These are phyloP conservation scores for Troilus luridus DNA, from an alignment of 2,888 invertebrate species.

Conservation along the genomic window DNA sequence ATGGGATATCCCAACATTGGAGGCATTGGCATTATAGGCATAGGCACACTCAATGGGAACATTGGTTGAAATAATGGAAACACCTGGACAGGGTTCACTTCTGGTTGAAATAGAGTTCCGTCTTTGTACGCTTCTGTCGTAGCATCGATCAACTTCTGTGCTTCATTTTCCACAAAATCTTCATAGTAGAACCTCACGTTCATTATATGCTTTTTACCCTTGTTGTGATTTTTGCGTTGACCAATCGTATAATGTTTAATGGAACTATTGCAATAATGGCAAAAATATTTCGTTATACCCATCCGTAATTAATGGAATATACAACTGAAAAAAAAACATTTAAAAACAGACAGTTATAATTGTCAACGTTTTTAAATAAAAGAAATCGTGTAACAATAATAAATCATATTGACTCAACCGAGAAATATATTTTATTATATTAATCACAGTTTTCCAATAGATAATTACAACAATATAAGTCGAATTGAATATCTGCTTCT, in stretches of 20 bases:
- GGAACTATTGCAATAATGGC: not conserved
- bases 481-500: not conserved
- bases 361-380: not conserved
- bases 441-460: not conserved
- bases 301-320: not conserved
- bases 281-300: not conserved
- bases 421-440: not conserved
- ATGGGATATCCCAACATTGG: not conserved
- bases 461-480: not conserved
- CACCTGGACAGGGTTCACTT: not conserved
- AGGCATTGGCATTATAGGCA: not conserved
- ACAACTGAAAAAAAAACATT: not conserved
- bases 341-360: not conserved
- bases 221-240: not conserved
- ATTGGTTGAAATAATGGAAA: not conserved
- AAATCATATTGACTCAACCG: slow-evolving; percentile 1
- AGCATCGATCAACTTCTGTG: slow-evolving; percentile 15
- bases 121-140: not conserved
- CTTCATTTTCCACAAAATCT: not conserved
- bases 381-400: not conserved
- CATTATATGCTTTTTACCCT: not conserved
- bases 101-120: not conserved
- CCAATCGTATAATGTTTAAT: not conserved
- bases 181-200: slow-evolving; percentile 41
- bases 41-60: not conserved